Base-by-base conservation (phyloP, 2,888 invertebrate species). In the Neocrepidodera transversa region DNA sequence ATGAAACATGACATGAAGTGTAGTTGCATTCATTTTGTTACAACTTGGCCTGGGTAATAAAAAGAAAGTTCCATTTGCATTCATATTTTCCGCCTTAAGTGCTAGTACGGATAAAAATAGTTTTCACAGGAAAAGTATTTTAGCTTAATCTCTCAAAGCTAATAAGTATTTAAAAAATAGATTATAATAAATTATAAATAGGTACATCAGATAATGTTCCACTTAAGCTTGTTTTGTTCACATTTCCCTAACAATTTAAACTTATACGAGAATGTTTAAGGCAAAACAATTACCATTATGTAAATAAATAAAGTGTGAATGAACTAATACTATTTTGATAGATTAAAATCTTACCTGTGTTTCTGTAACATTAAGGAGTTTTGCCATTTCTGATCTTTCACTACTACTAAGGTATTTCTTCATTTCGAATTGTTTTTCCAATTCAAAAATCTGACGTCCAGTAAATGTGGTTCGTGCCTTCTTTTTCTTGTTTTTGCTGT, bases 361-460 rank as follows among this genome's bases (percentile, higher is more conserved):
- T 82, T 97, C 97, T 1, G 97, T 97, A 63, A 97, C 97, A 78
- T 92, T 93, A 58, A 97, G 85, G 63, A 95, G 82, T 72, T 93
- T 92, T 17, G 97, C 96, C 93, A 97, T 93, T 71, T 96, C 96
- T 28, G 95, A 91, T 67, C 97, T 81, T 79, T 97, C 97, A 63
- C 93, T 93, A 17, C 95, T 95, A 68, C 95, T 95, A 65, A 97
- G 85, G 81, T 97, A 97, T 82, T 97, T 97, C 84, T 97, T 97
- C 71, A 92, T 86, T 79, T 96, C 97, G 77, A 97, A 97, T 81
- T 96, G 91, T 76, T 95, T 93, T 82, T 97, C 97, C 79, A 97
- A 83, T 82, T 97, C 97, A 82, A 96, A 97, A 78, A 96, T 96
- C 83, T 96, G 96, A 49, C 95, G 81, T 1, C 97, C 97, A 0